These are phyloP conservation scores for Tanypteryx hageni DNA, from an alignment of 2,888 invertebrate genomes.

Conservation along the genomic window DNA sequence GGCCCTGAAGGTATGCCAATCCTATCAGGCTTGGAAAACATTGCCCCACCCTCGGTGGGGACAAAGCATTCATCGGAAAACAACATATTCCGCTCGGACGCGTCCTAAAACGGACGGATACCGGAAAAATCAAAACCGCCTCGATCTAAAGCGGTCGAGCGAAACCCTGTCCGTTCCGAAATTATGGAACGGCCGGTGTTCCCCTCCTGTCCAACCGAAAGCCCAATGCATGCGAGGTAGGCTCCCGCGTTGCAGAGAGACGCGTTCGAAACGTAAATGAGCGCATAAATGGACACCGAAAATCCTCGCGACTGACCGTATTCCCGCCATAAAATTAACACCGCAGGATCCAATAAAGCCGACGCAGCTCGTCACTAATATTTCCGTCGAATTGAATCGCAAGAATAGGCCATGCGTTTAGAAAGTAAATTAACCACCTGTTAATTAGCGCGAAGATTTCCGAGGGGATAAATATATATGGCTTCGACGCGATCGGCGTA, in stretches of 20 bases:
- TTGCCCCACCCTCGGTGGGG: no score
- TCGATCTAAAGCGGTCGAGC: no score
- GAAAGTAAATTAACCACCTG: conserved; percentile 18
- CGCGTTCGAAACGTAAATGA: background rate
- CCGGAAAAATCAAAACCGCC: no score
- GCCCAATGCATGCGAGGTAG: background rate
- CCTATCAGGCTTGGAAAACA: no score
- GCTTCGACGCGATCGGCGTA: no score
- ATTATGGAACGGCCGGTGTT: no score
- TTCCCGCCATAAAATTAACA: conserved; percentile 7
- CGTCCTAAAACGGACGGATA: no score
- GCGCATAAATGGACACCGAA: background rate
- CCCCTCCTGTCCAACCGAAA: no score
- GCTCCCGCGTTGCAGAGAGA: background rate
- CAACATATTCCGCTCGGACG: no score
- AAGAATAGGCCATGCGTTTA: background rate
- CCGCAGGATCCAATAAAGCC: conserved; percentile 18
- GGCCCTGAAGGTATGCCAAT: no score
- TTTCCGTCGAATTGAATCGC: conserved; percentile 10
- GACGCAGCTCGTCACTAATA: conserved; percentile 11
- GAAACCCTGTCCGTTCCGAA: no score
- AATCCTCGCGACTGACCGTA: background rate
- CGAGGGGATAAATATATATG: background rate
- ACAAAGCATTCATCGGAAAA: no score
- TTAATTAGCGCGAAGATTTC: conserved; percentile 4